These are phyloP conservation scores for Hystrix cristata DNA, from an alignment of 2,113 vertebrate species.

Conservation along the genomic window DNA sequence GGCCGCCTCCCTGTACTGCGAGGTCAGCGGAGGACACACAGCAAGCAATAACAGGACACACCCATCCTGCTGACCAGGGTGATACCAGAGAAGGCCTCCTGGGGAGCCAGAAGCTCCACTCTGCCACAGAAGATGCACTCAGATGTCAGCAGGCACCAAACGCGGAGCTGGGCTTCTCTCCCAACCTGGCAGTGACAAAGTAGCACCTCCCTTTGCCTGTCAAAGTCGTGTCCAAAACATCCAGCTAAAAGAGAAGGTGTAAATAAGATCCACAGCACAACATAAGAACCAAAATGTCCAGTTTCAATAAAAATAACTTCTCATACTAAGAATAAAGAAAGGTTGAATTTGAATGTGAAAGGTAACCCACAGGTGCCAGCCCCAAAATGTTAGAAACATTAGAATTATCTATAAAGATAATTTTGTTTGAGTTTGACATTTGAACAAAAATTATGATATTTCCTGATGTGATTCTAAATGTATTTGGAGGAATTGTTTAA, in stretches of 20 bases:
- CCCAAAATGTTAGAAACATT: background rate
- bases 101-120: background rate
- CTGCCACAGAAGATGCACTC: background rate
- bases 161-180: background rate
- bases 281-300: background rate
- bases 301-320: background rate
- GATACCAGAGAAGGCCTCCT: background rate
- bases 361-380: background rate
- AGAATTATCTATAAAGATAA: background rate
- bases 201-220: background rate
- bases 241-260: background rate
- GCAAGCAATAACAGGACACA: background rate
- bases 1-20: background rate
- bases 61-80: background rate
- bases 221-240: background rate
- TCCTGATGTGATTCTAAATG: background rate
- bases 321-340: background rate
- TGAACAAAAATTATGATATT: conserved; percentile 29
- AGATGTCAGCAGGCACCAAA: background rate
- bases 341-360: background rate
- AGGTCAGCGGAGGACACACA: background rate
- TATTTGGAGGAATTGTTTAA: conserved; percentile 20
- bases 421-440: background rate
- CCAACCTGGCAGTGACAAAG: background rate
- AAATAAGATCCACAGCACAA: background rate